Percentiles rank a stretch among this genome's conserved stretches.
phyloP scores from a whole-genome alignment of 2,888 invertebrate genomes.

The Diarsia rubi region DNA sequence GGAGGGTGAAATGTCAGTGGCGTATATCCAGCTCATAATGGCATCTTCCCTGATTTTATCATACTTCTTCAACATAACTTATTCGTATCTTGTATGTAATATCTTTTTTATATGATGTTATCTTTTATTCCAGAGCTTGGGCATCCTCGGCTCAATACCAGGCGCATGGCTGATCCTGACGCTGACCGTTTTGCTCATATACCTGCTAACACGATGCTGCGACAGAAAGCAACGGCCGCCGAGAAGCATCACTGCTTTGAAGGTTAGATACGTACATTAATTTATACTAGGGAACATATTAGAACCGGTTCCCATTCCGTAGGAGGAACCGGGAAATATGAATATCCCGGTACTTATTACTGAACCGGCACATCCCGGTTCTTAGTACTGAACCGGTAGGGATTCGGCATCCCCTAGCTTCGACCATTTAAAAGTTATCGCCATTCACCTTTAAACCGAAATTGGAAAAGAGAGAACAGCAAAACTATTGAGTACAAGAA shows the following conservation, averaged over 20 bases:
- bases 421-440: neutral
- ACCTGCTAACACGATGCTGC: slow-evolving; percentile 98
- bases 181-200: slow-evolving; percentile 96
- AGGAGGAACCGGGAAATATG: neutral
- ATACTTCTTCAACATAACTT: too few species aligned
- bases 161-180: slow-evolving; percentile 98
- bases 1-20: too few species aligned
- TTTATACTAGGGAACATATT: neutral
- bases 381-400: neutral
- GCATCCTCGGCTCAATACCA: slow-evolving; percentile 98
- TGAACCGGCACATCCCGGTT: too few species aligned
- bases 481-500: neutral
- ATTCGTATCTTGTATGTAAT: too few species aligned
- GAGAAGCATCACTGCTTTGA: slow-evolving; percentile 96
- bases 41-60: too few species aligned
- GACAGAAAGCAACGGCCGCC: slow-evolving; percentile 97
- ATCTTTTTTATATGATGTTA: too few species aligned
- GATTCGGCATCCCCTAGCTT: neutral
- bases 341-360: neutral
- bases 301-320: neutral
- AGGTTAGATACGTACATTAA: slow-evolving; percentile 81
- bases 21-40: too few species aligned
- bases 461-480: neutral
- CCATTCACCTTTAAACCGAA: neutral
- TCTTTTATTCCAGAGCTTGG: slow-evolving; percentile 94